Conservation (phyloP, 2,797 vertebrate species). For the Poecilia gillii region DNA sequence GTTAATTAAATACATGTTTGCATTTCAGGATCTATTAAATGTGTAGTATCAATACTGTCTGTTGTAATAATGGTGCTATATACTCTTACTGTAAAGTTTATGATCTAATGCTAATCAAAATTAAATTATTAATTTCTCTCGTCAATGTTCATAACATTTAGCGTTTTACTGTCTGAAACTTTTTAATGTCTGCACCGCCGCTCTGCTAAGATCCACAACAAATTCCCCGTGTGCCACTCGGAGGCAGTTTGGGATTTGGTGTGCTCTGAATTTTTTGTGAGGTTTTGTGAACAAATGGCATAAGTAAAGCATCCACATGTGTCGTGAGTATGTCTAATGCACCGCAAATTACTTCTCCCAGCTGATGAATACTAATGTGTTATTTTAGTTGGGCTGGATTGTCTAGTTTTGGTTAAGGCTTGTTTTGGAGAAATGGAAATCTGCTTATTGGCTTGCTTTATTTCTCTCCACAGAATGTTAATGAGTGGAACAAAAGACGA, state of each 20-base stretch:
- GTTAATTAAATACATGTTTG: not conserved
- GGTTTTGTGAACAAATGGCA: conserved; percentile 52
- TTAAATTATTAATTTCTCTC: conserved; percentile 25
- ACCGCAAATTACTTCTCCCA: conserved; percentile 47
- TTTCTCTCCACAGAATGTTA: conserved; percentile 45
- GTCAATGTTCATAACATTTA: conserved; percentile 42
- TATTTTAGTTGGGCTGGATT: conserved; percentile 44
- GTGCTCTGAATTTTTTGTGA: conserved; percentile 38
- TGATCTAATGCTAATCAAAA: conserved; percentile 13
- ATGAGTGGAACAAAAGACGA: conserved; percentile 25
- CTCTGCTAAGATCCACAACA: conserved; percentile 38
- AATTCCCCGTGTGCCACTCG: conserved; percentile 34
- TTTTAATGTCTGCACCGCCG: conserved; percentile 38
- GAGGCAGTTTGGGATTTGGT: conserved; percentile 43
- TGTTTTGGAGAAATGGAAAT: conserved; percentile 51
- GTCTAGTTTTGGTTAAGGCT: conserved; percentile 47
- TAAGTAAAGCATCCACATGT: conserved; percentile 39
- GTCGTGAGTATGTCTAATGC: conserved; percentile 45
- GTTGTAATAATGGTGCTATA: not conserved
- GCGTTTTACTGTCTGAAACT: conserved; percentile 27
- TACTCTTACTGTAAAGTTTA: not conserved
- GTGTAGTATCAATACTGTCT: not conserved
- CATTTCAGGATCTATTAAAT: not conserved
- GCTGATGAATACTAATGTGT: conserved; percentile 53
- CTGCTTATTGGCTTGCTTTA: conserved; percentile 39